These are phyloP conservation scores for Phylloscopus whistleri DNA, from an alignment of 2,113 vertebrate genomes.

Conservation along the genomic window DNA sequence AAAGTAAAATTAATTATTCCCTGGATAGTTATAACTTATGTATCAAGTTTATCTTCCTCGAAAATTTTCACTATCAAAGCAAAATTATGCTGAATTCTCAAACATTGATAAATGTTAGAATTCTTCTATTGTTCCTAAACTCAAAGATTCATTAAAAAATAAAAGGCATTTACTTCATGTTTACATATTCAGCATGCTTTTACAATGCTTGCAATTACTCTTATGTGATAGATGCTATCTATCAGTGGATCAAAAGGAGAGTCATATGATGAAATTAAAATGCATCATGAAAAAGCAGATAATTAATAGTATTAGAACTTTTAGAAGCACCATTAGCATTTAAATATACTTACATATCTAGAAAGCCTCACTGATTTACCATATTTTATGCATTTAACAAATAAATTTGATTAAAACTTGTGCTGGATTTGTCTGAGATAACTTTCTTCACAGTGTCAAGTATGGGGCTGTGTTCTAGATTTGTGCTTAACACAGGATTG, in stretches of 20 bases:
- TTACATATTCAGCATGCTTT: not conserved
- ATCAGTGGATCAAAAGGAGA: not conserved
- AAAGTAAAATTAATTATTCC: not conserved
- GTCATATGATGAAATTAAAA: not conserved
- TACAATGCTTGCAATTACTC: not conserved
- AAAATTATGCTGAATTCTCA: not conserved
- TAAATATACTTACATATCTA: not conserved
- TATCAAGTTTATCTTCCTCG: not conserved
- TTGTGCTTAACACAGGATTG: not conserved
- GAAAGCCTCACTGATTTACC: not conserved
- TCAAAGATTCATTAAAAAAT: not conserved
- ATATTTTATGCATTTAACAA: not conserved
- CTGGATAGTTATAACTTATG: not conserved
- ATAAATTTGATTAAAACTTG: not conserved
- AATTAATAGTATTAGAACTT: not conserved
- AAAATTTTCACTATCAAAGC: not conserved
- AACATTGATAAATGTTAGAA: not conserved
- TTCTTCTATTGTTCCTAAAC: not conserved
- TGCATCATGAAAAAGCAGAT: not conserved
- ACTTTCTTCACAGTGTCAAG: not conserved
- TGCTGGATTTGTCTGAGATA: not conserved
- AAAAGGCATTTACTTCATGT: not conserved
- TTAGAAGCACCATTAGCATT: not conserved
- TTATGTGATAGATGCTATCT: not conserved
- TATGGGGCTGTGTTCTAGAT: not conserved